Conservation (phyloP, 1,140 invertebrate species). For the Polypedilum pembai region DNA sequence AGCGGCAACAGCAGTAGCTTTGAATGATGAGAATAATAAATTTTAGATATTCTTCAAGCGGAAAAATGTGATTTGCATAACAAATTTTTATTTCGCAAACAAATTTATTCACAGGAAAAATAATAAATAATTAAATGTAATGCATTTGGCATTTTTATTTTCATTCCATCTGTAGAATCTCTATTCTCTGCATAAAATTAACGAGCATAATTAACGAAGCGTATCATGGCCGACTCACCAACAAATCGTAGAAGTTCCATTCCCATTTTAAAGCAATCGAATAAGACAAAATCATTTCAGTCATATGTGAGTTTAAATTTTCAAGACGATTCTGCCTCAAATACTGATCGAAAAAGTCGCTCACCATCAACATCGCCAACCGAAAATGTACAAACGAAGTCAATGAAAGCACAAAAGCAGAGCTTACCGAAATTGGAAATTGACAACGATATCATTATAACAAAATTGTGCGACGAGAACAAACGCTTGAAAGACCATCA, state of each 20-base stretch:
- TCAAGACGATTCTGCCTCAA: not conserved
- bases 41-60: not conserved
- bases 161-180: not conserved
- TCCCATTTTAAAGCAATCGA: not conserved
- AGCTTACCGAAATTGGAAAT: conserved; percentile 21
- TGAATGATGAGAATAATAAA: not conserved
- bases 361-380: conserved; percentile 23
- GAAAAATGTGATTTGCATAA: conserved; percentile 9
- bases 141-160: not conserved
- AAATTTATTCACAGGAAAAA: not conserved
- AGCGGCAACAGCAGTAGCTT: not conserved
- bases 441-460: conserved; percentile 21
- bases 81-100: not conserved
- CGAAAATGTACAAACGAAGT: not conserved
- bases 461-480: conserved; percentile 18
- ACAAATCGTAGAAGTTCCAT: not conserved
- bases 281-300: conserved; percentile 23
- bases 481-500: conserved; percentile 25
- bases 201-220: not conserved
- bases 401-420: conserved; percentile 19
- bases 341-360: not conserved
- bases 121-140: conserved; percentile 9
- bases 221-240: conserved; percentile 7
- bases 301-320: conserved; percentile 14
- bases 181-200: not conserved